Evolutionary conservation across 1,140 invertebrate species (phyloP).

Genomic region (Apis dorsata): DNA sequence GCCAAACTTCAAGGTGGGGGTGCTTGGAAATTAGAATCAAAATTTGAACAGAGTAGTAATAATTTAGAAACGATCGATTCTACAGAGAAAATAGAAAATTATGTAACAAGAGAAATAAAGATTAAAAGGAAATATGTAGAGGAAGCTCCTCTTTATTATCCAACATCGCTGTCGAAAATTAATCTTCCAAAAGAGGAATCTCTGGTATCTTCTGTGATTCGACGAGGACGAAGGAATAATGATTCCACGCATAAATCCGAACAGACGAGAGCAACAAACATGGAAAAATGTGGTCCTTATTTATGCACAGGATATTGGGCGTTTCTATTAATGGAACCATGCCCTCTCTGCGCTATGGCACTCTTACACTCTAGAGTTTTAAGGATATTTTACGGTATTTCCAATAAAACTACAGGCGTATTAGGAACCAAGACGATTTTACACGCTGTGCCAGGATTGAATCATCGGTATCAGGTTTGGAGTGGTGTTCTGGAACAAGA

Average conservation of each 20-base stretch:
- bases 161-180: conserved; percentile 59
- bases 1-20: conserved; percentile 91
- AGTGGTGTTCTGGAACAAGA: conserved; percentile 74
- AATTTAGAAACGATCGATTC: no score
- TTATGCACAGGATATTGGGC: conserved; percentile 94
- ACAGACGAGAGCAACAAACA: background rate
- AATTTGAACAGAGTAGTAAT: background rate
- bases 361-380: conserved; percentile 92
- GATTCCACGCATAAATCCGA: background rate
- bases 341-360: conserved; percentile 96
- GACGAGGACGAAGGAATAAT: conserved; percentile 42
- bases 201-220: conserved; percentile 1
- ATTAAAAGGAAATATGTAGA: conserved; percentile 69
- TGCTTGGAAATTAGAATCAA: conserved; percentile 80
- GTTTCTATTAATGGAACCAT: conserved; percentile 92
- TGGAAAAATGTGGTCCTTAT: conserved; percentile 84
- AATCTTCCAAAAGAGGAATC: conserved; percentile 48
- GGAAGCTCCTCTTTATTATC: conserved; percentile 69
- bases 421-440: conserved; percentile 87
- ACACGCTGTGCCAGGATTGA: conserved; percentile 89
- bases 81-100: background rate
- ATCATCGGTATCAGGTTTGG: conserved; percentile 95
- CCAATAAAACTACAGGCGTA: conserved; percentile 83
- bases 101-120: conserved; percentile 16
- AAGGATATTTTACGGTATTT: conserved; percentile 89